Evolutionary conservation across 2,797 vertebrate species (phyloP).

Genomic region (Podarcis lilfordi): DNA sequence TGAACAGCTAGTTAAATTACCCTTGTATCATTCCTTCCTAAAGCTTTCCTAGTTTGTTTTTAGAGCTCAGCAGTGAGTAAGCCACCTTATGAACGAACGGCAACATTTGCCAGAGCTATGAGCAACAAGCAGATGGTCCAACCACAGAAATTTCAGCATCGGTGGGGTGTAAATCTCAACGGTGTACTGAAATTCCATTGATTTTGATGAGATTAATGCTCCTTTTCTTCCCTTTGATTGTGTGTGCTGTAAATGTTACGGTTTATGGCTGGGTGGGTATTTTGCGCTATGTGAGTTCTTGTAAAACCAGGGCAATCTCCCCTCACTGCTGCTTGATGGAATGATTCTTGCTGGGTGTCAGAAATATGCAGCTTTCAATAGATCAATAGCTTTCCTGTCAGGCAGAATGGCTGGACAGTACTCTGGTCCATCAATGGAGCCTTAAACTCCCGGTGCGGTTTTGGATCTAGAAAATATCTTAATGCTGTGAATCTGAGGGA

Average conservation of each 20-base stretch:
- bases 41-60: neutral
- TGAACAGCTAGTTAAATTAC: neutral
- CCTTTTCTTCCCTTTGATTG: neutral
- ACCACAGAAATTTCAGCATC: neutral
- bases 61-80: neutral
- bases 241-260: neutral
- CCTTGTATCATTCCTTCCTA: neutral
- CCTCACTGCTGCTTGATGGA: neutral
- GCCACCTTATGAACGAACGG: neutral
- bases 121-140: neutral
- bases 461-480: neutral
- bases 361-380: neutral
- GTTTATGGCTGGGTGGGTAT: neutral
- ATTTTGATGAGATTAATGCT: neutral
- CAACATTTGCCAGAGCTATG: neutral
- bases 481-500: constrained; percentile 1
- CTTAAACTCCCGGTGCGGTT: neutral
- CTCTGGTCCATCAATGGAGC: neutral
- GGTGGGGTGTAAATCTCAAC: neutral
- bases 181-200: neutral
- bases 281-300: neutral
- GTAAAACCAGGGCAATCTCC: neutral
- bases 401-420: neutral
- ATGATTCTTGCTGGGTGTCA: neutral
- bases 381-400: neutral